Percentiles rank a stretch among this genome's conserved stretches.
These are phyloP conservation scores for Trematocara variabile DNA, from an alignment of 2,113 vertebrate genomes.

Conservation along the genomic window DNA sequence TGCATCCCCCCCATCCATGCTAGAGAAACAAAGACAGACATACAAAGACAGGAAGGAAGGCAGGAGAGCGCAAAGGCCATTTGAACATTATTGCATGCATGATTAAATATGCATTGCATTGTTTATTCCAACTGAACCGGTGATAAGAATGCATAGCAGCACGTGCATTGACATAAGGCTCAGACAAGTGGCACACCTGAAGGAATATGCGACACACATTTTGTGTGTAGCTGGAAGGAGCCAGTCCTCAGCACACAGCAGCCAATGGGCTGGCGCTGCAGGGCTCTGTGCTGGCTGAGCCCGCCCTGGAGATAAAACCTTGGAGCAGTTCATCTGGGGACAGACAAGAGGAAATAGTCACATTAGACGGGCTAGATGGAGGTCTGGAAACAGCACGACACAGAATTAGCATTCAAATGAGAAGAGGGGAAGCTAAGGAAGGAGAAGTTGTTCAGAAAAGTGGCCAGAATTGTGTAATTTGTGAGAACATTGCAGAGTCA, in stretches of 20 bases:
- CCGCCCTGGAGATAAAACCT: slow-evolving; percentile 51
- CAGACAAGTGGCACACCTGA: slow-evolving; percentile 61
- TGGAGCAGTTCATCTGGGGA: slow-evolving; percentile 64
- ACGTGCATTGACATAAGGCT: slow-evolving; percentile 2
- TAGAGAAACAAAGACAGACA: slow-evolving; percentile 29
- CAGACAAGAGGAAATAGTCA: neutral
- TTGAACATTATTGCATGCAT: slow-evolving; percentile 46
- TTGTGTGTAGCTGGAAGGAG: slow-evolving; percentile 44
- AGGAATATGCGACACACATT: slow-evolving; percentile 73
- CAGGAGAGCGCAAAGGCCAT: slow-evolving; percentile 1
- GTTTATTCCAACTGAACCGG: slow-evolving; percentile 37
- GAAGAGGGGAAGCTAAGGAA: neutral
- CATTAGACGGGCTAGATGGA: neutral
- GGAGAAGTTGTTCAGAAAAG: neutral
- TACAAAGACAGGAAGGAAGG: neutral
- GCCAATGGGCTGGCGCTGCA: slow-evolving; percentile 43
- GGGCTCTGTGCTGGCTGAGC: slow-evolving; percentile 14
- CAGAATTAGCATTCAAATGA: neutral
- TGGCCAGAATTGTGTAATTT: neutral
- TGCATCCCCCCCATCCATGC: slow-evolving; percentile 60
- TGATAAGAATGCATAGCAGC: slow-evolving; percentile 18
- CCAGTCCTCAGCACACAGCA: slow-evolving; percentile 72
- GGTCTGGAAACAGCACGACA: neutral
- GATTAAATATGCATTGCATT: slow-evolving; percentile 60
- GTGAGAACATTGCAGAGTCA: neutral